phyloP scores from a whole-genome alignment of 2,113 vertebrate species.

The Nipponia nippon region DNA sequence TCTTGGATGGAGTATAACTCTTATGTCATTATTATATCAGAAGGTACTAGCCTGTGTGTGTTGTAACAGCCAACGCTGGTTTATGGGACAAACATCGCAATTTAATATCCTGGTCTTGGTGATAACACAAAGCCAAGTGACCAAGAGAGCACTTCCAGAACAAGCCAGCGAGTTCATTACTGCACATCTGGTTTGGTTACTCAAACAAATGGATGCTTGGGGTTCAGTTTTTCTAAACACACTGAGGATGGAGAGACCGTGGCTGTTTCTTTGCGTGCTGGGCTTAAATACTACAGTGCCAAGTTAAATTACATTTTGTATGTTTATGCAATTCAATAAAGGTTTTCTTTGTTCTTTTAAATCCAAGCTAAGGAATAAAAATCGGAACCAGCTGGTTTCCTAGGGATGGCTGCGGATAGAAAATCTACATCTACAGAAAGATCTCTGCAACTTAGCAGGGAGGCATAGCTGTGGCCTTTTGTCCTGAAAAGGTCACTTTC shows the following conservation, averaged over 20 bases:
- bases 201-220: slow-evolving; percentile 26
- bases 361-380: slow-evolving; percentile 44
- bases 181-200: slow-evolving; percentile 39
- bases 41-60: not conserved
- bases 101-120: not conserved
- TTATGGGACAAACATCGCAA: not conserved
- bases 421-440: not conserved
- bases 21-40: not conserved
- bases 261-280: slow-evolving; percentile 48
- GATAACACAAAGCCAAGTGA: not conserved
- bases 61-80: not conserved
- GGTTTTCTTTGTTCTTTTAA: slow-evolving; percentile 53
- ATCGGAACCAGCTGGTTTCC: slow-evolving; percentile 50
- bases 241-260: slow-evolving; percentile 33
- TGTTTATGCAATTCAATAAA: slow-evolving; percentile 37
- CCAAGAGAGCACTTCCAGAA: not conserved
- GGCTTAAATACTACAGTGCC: slow-evolving; percentile 20
- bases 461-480: not conserved
- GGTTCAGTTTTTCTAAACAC: slow-evolving; percentile 46
- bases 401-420: not conserved
- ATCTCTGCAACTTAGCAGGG: not conserved
- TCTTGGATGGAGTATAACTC: not conserved
- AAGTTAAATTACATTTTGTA: slow-evolving; percentile 53
- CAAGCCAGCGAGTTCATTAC: not conserved
- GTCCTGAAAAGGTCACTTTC: not conserved